A percentile compares a stretch with the other conserved stretches of the same genome.
Evolutionary conservation across 1,140 invertebrate genomes (phyloP).

Genomic region (Holcopasites calliopsidis): DNA sequence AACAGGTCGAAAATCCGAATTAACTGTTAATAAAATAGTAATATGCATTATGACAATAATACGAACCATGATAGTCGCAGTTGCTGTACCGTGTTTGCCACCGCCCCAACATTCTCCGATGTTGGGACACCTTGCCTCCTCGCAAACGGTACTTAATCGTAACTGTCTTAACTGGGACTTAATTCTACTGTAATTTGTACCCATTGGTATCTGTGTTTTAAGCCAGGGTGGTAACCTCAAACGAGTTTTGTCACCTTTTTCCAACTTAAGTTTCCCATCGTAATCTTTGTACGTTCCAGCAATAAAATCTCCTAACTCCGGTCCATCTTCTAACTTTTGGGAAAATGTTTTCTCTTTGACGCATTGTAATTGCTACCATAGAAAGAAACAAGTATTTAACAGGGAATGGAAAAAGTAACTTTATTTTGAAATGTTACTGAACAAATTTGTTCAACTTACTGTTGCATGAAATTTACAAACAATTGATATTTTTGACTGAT

Average conservation of each 20-base stretch:
- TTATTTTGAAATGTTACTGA: neutral
- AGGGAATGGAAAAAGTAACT: neutral
- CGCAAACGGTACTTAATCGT: constrained; percentile 98
- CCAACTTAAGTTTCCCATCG: constrained; percentile 90
- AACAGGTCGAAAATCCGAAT: neutral
- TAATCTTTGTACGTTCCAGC: constrained; percentile 78
- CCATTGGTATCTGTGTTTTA: constrained; percentile 96
- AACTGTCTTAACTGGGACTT: constrained; percentile 93
- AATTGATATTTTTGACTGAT: constrained; percentile 1
- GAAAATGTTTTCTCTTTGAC: constrained; percentile 68
- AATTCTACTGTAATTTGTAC: constrained; percentile 90
- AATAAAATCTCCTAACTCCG: constrained; percentile 74
- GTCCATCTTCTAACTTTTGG: constrained; percentile 72
- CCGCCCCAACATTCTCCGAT: constrained; percentile 99
- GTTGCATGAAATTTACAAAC: constrained; percentile 28
- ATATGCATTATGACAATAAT: neutral
- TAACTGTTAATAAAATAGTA: neutral
- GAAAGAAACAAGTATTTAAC: constrained; percentile 11
- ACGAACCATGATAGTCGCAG: constrained; percentile 93
- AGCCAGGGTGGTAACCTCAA: constrained; percentile 97
- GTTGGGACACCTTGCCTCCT: constrained; percentile 99
- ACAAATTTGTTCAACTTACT: neutral
- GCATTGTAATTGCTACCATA: constrained; percentile 58
- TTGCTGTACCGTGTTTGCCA: constrained; percentile 91
- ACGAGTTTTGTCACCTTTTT: constrained; percentile 89